Evolutionary conservation across 2,888 invertebrate species (phyloP).

Genomic region (Macrophya annulata): DNA sequence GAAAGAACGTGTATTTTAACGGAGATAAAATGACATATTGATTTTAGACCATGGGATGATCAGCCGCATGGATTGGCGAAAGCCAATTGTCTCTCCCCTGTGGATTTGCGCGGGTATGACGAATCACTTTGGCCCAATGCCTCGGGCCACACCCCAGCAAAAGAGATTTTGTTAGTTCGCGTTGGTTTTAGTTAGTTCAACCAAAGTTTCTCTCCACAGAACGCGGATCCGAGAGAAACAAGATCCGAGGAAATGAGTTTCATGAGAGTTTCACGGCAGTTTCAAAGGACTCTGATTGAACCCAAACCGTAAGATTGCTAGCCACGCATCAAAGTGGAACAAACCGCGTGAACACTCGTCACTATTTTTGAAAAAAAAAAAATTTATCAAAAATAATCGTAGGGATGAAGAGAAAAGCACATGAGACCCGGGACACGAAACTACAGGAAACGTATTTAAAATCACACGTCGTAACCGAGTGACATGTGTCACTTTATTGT

Average conservation of each 20-base stretch:
- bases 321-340: slow-evolving; percentile 20
- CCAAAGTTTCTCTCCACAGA: slow-evolving; percentile 43
- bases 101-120: slow-evolving; percentile 32
- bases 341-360: slow-evolving; percentile 29
- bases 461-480: slow-evolving; percentile 20
- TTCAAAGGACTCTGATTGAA: slow-evolving; percentile 52
- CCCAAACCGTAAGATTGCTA: slow-evolving; percentile 50
- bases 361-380: neutral
- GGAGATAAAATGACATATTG: slow-evolving; percentile 46
- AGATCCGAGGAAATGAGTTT: slow-evolving; percentile 51
- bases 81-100: slow-evolving; percentile 50
- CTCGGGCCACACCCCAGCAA: slow-evolving; percentile 1
- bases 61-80: neutral
- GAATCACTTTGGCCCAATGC: slow-evolving; percentile 30
- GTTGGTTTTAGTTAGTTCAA: slow-evolving; percentile 47
- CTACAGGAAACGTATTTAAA: slow-evolving; percentile 3
- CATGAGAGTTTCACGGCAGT: slow-evolving; percentile 43
- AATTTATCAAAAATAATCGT: neutral
- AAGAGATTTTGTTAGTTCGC: slow-evolving; percentile 47
- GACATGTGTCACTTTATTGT: slow-evolving; percentile 23
- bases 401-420: neutral
- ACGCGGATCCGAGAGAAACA: slow-evolving; percentile 32
- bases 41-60: slow-evolving; percentile 35
- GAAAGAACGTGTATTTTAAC: slow-evolving; percentile 43
- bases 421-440: neutral